phyloP scores from a whole-genome alignment of 2,888 invertebrate species.

The Caenorhabditis sp. region DNA sequence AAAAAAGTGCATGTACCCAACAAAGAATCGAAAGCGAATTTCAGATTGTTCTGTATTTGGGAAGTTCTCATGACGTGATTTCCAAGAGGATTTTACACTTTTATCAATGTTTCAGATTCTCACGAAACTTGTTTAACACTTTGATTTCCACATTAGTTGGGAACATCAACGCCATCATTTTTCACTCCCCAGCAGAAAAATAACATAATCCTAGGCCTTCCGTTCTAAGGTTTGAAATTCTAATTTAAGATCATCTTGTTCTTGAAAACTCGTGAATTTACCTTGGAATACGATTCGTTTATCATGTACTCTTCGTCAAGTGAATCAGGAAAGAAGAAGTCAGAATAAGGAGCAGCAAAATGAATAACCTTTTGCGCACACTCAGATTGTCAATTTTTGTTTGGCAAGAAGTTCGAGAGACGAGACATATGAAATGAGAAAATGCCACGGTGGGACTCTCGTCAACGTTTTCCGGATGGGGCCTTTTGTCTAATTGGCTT shows the following conservation, averaged over 20 bases:
- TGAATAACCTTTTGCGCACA: slow-evolving; percentile 43
- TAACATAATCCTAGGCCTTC: slow-evolving; percentile 39
- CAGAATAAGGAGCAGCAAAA: slow-evolving; percentile 7
- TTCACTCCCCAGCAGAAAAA: not conserved
- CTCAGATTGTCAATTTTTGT: slow-evolving; percentile 51
- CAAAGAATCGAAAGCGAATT: not conserved
- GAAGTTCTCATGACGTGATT: slow-evolving; percentile 16
- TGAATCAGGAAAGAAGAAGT: not conserved
- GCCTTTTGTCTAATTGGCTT: slow-evolving; percentile 43
- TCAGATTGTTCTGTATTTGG: not conserved
- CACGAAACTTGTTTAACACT: slow-evolving; percentile 48
- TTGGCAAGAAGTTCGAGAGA: slow-evolving; percentile 61
- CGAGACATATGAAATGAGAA: slow-evolving; percentile 57
- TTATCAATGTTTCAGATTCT: slow-evolving; percentile 20
- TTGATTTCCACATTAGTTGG: slow-evolving; percentile 25
- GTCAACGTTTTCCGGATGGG: slow-evolving; percentile 25
- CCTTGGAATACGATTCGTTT: slow-evolving; percentile 58
- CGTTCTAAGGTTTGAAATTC: slow-evolving; percentile 12
- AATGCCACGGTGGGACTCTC: slow-evolving; percentile 55
- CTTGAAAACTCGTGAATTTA: slow-evolving; percentile 21
- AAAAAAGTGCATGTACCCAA: slow-evolving; percentile 2
- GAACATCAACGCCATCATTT: slow-evolving; percentile 30
- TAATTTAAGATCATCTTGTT: not conserved
- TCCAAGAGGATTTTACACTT: not conserved
- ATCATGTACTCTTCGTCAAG: slow-evolving; percentile 42